phyloP scores from a whole-genome alignment of 2,888 invertebrate genomes.

The Xylophagus ater region DNA sequence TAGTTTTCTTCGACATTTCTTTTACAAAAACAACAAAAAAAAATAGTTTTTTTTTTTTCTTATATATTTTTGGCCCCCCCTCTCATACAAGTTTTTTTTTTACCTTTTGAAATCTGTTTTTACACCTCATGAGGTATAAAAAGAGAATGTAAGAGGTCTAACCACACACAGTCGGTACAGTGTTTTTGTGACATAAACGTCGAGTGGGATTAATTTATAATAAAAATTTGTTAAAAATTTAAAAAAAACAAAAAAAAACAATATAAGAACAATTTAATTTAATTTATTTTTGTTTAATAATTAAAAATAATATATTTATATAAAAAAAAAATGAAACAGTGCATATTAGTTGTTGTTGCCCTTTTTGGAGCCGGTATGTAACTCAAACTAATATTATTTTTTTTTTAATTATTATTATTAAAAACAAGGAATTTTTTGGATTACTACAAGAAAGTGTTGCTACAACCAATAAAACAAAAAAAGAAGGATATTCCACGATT shows the following conservation, averaged over 20 bases:
- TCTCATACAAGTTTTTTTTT: too few relatives aligned
- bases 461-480: too few relatives aligned
- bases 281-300: too few relatives aligned
- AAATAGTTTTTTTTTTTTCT: not conserved
- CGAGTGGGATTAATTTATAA: not conserved
- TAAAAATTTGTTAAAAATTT: constrained; percentile 15
- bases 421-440: too few relatives aligned
- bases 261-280: constrained; percentile 15
- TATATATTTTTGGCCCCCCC: constrained; percentile 16
- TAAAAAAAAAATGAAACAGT: constrained; percentile 39
- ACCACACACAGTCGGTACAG: constrained; percentile 40
- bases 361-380: constrained; percentile 58
- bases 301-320: not conserved
- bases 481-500: too few relatives aligned
- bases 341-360: constrained; percentile 47
- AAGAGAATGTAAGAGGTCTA: constrained; percentile 40
- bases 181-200: constrained; percentile 24
- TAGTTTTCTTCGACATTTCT: constrained; percentile 2
- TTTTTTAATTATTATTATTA: too few relatives aligned
- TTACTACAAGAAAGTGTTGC: too few relatives aligned
- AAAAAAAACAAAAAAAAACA: constrained; percentile 15
- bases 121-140: constrained; percentile 37
- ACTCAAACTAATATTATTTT: constrained; percentile 22
- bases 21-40: constrained; percentile 1
- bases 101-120: constrained; percentile 18